Conservation (phyloP, 37 sponge, comb jelly and placozoan genomes). For the Ephydatia muelleri region DNA sequence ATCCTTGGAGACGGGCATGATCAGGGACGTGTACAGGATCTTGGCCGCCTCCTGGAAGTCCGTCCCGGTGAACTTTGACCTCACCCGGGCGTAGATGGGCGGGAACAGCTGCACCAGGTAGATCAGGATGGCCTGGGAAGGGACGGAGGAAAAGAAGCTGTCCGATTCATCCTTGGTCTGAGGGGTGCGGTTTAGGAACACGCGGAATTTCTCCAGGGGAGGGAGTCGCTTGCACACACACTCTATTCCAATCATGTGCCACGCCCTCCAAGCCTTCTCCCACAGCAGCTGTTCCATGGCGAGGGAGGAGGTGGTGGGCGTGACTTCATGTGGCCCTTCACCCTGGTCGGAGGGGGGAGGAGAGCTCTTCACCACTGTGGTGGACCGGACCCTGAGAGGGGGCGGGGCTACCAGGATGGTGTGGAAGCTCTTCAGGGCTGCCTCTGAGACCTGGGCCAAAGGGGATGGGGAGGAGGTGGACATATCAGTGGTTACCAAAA, state of each 20-base stretch:
- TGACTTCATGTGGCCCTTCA: neutral
- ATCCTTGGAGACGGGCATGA: slow-evolving; percentile 68
- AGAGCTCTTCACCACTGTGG: neutral
- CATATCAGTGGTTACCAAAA: too few species aligned
- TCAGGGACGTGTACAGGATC: slow-evolving; percentile 21
- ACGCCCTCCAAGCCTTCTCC: slow-evolving; percentile 49
- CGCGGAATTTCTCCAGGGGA: neutral
- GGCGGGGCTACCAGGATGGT: slow-evolving; percentile 40
- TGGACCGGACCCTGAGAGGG: neutral
- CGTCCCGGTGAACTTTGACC: slow-evolving; percentile 5
- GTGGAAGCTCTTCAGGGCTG: slow-evolving; percentile 79
- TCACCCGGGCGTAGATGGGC: slow-evolving; percentile 13
- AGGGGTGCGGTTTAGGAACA: neutral
- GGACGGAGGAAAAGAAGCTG: slow-evolving; percentile 23
- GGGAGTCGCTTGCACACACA: neutral
- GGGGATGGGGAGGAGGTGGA: neutral
- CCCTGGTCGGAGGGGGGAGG: neutral
- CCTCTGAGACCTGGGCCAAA: slow-evolving; percentile 62
- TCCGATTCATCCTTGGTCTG: slow-evolving; percentile 12
- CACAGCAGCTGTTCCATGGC: slow-evolving; percentile 8
- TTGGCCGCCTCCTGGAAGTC: slow-evolving; percentile 14
- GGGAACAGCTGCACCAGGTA: slow-evolving; percentile 46
- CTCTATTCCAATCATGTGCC: slow-evolving; percentile 44
- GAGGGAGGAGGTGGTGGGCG: slow-evolving; percentile 16
- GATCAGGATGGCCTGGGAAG: slow-evolving; percentile 61